Evolutionary conservation across 2,797 vertebrate species (phyloP).

Genomic region (Enteromius thamalakanensis): DNA sequence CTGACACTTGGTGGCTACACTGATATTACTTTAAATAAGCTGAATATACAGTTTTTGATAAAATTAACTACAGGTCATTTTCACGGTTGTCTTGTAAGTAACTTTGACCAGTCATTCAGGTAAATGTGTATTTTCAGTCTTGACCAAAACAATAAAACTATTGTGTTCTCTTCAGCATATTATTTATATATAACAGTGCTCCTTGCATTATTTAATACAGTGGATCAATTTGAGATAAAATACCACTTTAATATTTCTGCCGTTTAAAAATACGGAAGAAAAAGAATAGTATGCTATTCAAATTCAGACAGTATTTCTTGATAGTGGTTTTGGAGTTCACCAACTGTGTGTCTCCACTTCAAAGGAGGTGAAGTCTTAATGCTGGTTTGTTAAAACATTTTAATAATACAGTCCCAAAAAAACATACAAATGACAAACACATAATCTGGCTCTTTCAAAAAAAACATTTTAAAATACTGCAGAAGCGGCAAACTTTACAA

Average conservation of each 20-base stretch:
- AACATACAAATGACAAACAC: neutral
- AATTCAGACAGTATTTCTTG: neutral
- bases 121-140: constrained; percentile 46
- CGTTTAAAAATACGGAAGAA: too few relatives aligned
- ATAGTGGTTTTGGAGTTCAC: neutral
- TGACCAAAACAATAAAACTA: constrained; percentile 33
- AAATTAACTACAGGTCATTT: neutral
- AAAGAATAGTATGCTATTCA: neutral
- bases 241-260: too few relatives aligned
- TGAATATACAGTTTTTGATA: neutral
- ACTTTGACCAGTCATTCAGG: neutral
- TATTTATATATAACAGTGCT: neutral
- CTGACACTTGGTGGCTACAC: neutral
- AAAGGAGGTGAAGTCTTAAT: neutral
- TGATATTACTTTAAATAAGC: neutral
- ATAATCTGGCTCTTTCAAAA: neutral
- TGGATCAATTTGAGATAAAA: too few relatives aligned
- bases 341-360: neutral
- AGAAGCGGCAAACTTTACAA: neutral
- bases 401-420: neutral
- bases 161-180: constrained; percentile 17
- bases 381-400: neutral
- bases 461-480: constrained; percentile 12
- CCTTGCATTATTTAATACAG: too few relatives aligned
- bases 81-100: neutral